Evolutionary conservation across 2,888 invertebrate genomes (phyloP).

Genomic region (Synergus laeviventris): DNA sequence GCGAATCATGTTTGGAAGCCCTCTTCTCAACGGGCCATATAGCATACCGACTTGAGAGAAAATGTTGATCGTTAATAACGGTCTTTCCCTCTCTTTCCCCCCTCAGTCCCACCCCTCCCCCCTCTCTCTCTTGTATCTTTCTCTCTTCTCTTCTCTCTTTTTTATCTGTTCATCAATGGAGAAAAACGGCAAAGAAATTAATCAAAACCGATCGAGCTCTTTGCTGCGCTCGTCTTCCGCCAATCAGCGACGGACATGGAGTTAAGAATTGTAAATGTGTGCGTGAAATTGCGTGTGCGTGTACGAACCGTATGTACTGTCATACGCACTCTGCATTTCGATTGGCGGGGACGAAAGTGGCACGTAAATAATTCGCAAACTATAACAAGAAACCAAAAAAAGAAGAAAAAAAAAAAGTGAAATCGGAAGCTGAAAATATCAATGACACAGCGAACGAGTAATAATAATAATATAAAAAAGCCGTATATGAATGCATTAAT

Average conservation of each 20-base stretch:
- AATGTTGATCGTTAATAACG: slow-evolving; percentile 50
- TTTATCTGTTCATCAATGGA: slow-evolving; percentile 34
- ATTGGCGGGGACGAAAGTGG: slow-evolving; percentile 17
- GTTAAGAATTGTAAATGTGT: slow-evolving; percentile 49
- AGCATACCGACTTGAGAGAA: slow-evolving; percentile 70
- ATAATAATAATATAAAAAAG: slow-evolving; percentile 27
- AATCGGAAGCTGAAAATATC: slow-evolving; percentile 35
- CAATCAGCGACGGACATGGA: slow-evolving; percentile 47
- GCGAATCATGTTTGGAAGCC: slow-evolving; percentile 69
- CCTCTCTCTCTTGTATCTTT: slow-evolving; percentile 42
- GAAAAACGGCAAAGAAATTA: slow-evolving; percentile 42
- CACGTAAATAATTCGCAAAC: slow-evolving; percentile 27
- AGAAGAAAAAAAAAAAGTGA: slow-evolving; percentile 42
- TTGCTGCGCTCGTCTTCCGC: slow-evolving; percentile 51
- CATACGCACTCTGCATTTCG: slow-evolving; percentile 43
- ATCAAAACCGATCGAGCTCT: slow-evolving; percentile 47
- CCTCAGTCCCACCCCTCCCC: slow-evolving; percentile 11
- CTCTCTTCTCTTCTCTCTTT: slow-evolving; percentile 45
- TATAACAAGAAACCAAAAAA: slow-evolving; percentile 16
- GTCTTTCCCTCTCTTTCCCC: slow-evolving; percentile 45
- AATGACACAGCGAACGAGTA: slow-evolving; percentile 36
- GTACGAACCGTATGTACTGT: slow-evolving; percentile 54
- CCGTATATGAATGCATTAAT: slow-evolving; percentile 27
- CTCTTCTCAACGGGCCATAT: slow-evolving; percentile 75
- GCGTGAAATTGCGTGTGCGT: slow-evolving; percentile 54